These are phyloP conservation scores for Symphodus melops DNA, from an alignment of 2,113 vertebrate species.

Conservation along the genomic window DNA sequence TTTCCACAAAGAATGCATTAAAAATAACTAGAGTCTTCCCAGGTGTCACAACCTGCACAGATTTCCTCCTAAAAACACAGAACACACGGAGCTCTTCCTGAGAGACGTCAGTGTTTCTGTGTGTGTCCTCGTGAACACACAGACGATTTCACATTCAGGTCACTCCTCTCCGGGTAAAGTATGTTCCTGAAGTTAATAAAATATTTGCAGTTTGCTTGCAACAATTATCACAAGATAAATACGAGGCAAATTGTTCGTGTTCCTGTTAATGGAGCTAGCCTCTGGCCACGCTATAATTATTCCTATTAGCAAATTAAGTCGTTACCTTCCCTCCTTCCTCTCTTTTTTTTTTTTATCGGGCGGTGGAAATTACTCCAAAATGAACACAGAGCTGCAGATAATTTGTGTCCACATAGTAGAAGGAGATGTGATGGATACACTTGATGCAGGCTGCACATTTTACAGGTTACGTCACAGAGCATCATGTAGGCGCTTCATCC, in stretches of 20 bases:
- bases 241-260: conserved; percentile 87
- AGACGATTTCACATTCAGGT: conserved; percentile 62
- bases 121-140: not conserved
- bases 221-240: conserved; percentile 89
- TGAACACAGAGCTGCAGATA: conserved; percentile 70
- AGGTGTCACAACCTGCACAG: not conserved
- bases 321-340: conserved; percentile 84
- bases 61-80: not conserved
- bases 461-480: too few species aligned
- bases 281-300: conserved; percentile 88
- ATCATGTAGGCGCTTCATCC: too few species aligned
- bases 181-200: conserved; percentile 72
- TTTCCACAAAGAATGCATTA: too few species aligned
- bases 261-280: conserved; percentile 84
- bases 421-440: not conserved
- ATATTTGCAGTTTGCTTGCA: conserved; percentile 83
- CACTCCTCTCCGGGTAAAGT: conserved; percentile 45
- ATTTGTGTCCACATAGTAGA: conserved; percentile 42
- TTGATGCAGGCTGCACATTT: not conserved
- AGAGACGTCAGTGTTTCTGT: not conserved
- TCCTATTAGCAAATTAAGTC: conserved; percentile 89
- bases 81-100: not conserved
- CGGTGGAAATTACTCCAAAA: conserved; percentile 82
- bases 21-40: too few species aligned
- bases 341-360: conserved; percentile 70